Percentiles rank a stretch among this genome's conserved stretches.
phyloP scores from a whole-genome alignment of 2,113 vertebrate genomes.

The Myotis davidii region DNA sequence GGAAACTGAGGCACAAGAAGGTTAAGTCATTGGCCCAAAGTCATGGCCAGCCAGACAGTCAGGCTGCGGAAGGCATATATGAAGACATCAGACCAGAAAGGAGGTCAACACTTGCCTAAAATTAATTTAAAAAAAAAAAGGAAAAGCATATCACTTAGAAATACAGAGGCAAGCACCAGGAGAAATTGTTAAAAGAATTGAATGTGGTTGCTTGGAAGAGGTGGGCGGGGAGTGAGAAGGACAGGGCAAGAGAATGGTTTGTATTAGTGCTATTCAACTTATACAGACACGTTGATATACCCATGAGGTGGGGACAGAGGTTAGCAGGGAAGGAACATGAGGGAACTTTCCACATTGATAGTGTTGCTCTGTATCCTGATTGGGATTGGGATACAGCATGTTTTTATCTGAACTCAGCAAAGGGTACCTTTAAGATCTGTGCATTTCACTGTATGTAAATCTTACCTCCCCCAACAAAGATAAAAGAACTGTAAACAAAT shows the following conservation, averaged over 20 bases:
- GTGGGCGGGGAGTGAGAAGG: neutral
- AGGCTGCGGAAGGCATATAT: neutral
- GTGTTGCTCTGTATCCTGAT: neutral
- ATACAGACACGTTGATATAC: neutral
- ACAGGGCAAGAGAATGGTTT: neutral
- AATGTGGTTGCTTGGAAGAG: neutral
- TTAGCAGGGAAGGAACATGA: neutral
- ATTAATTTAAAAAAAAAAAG: neutral
- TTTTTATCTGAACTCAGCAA: neutral
- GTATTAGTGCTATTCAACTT: neutral
- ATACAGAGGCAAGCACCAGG: neutral
- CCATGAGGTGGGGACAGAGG: neutral
- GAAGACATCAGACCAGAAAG: neutral
- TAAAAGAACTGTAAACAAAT: constrained; percentile 7
- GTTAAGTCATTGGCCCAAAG: neutral
- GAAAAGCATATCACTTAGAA: neutral
- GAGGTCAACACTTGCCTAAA: neutral
- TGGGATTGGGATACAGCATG: neutral
- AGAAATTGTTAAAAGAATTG: neutral
- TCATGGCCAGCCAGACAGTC: neutral
- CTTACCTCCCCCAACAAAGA: neutral
- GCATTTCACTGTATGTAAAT: neutral
- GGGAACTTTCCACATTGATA: neutral
- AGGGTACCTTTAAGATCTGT: neutral
- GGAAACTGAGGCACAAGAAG: neutral